Percentiles rank a stretch among this genome's conserved stretches.
These are phyloP conservation scores for Malurus alboscapulatus DNA, from an alignment of 2,113 vertebrate species.

Conservation along the genomic window DNA sequence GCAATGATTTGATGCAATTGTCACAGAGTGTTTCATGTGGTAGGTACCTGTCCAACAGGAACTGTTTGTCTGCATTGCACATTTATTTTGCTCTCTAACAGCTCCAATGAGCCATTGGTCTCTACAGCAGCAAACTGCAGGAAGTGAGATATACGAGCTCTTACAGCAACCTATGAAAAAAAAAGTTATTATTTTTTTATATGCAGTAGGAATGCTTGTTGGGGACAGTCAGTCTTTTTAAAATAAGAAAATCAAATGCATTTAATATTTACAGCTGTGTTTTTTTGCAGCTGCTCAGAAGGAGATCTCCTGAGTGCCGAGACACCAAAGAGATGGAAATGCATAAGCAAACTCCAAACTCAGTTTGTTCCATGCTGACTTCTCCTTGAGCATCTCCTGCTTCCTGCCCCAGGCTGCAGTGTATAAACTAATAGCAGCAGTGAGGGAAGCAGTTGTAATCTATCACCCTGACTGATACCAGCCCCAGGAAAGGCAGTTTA, in stretches of 20 bases:
- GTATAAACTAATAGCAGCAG: slow-evolving; percentile 23
- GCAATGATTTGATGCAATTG: not conserved
- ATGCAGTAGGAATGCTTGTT: not conserved
- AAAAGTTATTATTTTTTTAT: not conserved
- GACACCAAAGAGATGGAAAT: not conserved
- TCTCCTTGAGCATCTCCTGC: slow-evolving; percentile 3
- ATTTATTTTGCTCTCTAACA: not conserved
- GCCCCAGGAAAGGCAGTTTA: slow-evolving; percentile 58
- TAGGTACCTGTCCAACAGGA: not conserved
- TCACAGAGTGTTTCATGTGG: not conserved
- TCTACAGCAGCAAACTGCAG: not conserved
- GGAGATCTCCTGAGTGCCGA: not conserved
- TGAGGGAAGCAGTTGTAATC: slow-evolving; percentile 31
- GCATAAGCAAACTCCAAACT: not conserved
- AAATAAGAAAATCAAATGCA: not conserved
- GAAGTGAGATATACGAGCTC: not conserved
- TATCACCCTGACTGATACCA: slow-evolving; percentile 53
- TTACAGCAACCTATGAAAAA: not conserved
- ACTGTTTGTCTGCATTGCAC: not conserved
- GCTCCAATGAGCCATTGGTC: not conserved
- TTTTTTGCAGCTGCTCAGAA: not conserved
- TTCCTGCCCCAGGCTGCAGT: not conserved
- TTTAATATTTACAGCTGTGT: not conserved
- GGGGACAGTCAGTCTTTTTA: not conserved
- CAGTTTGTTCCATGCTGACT: not conserved